These are phyloP conservation scores for Paralinhomoeus sp. DNA, from an alignment of 2,888 invertebrate species.

Conservation along the genomic window DNA sequence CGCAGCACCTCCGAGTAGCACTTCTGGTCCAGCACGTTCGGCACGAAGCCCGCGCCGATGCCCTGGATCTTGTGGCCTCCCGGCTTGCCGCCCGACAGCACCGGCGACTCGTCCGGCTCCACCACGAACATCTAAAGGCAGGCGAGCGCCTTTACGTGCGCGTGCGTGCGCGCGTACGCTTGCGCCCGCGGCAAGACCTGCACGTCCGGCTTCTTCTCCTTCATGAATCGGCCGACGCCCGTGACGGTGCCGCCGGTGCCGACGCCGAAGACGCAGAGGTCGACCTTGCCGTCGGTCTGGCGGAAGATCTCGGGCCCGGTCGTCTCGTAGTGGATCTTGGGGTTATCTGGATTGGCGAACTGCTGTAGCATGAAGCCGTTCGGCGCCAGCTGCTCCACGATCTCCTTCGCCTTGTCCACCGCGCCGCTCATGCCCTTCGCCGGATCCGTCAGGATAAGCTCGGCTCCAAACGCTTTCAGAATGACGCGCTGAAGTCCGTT, in stretches of 20 bases:
- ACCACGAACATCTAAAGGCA: slow-evolving; percentile 15
- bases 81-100: slow-evolving; percentile 14
- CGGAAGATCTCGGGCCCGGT: slow-evolving; percentile 23
- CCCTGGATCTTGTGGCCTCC: slow-evolving; percentile 22
- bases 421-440: slow-evolving; percentile 19
- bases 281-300: slow-evolving; percentile 19
- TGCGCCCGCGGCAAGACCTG: too few relatives aligned
- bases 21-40: slow-evolving; percentile 11
- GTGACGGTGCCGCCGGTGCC: too few relatives aligned
- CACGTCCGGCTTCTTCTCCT: slow-evolving; percentile 15
- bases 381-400: slow-evolving; percentile 14
- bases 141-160: too few relatives aligned
- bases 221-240: slow-evolving; percentile 15
- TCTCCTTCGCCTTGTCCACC: slow-evolving; percentile 16
- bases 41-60: too few relatives aligned
- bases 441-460: slow-evolving; percentile 20
- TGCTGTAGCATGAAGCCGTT: slow-evolving; percentile 17
- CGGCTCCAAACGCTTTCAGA: slow-evolving; percentile 21
- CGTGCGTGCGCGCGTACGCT: too few relatives aligned
- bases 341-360: slow-evolving; percentile 20
- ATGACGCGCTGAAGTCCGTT: slow-evolving; percentile 13
- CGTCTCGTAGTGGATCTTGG: slow-evolving; percentile 17
- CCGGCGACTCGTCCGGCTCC: slow-evolving; percentile 19
- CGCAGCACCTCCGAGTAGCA: slow-evolving; percentile 15
- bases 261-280: slow-evolving; percentile 18